Evolutionary conservation across 92 coral and sea anemone species (phyloP).

Genomic region (Muricea muricata): DNA sequence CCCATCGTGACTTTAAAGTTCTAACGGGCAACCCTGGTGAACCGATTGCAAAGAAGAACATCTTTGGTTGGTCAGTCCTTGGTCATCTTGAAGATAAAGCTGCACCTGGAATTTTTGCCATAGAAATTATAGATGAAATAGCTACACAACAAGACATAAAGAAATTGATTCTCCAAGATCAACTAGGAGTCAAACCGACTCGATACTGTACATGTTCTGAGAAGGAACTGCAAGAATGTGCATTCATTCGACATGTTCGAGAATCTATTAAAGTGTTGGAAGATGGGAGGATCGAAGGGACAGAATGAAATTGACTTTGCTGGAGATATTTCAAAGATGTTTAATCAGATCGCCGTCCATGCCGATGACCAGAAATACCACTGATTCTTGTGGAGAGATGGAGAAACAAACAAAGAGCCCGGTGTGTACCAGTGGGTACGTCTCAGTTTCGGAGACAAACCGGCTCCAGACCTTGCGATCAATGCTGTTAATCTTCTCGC

Average conservation of each 20-base stretch:
- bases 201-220: slow-evolving; percentile 64
- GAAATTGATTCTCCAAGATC: slow-evolving; percentile 65
- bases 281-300: slow-evolving; percentile 66
- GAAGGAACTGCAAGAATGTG: slow-evolving; percentile 51
- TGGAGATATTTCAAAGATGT: slow-evolving; percentile 11
- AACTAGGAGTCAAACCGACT: slow-evolving; percentile 64
- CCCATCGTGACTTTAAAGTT: too few species aligned
- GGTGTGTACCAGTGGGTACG: slow-evolving; percentile 23
- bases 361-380: slow-evolving; percentile 20
- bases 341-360: slow-evolving; percentile 10
- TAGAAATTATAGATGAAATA: too few species aligned
- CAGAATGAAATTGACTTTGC: not conserved
- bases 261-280: slow-evolving; percentile 43
- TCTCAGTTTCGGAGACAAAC: slow-evolving; percentile 9
- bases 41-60: too few species aligned
- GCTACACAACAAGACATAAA: too few species aligned
- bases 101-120: too few species aligned
- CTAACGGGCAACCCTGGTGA: too few species aligned
- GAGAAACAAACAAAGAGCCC: not conserved
- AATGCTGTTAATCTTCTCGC: not conserved
- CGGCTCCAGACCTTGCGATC: slow-evolving; percentile 7
- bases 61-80: too few species aligned
- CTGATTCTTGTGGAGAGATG: slow-evolving; percentile 2
- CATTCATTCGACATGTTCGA: slow-evolving; percentile 60
- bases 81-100: too few species aligned